Evolutionary conservation across 1,140 invertebrate species (phyloP).

Genomic region (Aphaenogaster rudis): DNA sequence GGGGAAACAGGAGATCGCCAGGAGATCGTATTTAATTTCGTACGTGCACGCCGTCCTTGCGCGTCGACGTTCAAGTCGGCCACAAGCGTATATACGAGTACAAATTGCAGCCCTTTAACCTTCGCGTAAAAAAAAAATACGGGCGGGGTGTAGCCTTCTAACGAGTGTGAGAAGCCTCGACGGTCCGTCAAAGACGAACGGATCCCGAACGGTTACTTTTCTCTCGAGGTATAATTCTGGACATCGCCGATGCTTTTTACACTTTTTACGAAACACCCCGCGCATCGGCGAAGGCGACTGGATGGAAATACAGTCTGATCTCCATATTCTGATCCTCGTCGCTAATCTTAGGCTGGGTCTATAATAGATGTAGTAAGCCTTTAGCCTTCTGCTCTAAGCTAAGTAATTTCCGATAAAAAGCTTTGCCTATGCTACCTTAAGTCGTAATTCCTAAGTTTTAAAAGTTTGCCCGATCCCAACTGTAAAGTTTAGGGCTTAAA

Average conservation of each 20-base stretch:
- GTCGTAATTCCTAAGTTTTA: no score
- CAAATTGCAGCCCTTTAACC: slow-evolving; percentile 43
- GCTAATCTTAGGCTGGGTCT: background rate
- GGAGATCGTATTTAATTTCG: slow-evolving; percentile 41
- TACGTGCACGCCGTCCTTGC: slow-evolving; percentile 57
- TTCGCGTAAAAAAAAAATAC: slow-evolving; percentile 1
- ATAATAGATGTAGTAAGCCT: no score
- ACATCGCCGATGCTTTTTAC: slow-evolving; percentile 7
- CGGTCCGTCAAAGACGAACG: background rate
- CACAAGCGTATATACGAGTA: slow-evolving; percentile 59
- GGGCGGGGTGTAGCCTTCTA: background rate
- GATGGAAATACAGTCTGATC: background rate
- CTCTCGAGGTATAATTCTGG: background rate
- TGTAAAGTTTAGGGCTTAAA: no score
- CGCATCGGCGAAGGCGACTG: background rate
- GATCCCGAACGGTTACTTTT: background rate
- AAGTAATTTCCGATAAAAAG: no score
- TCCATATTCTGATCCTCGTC: background rate
- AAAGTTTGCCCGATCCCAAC: no score
- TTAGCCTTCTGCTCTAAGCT: no score
- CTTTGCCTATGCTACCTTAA: no score
- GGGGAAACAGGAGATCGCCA: background rate
- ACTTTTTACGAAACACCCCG: slow-evolving; percentile 23
- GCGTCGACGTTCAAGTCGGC: slow-evolving; percentile 48
- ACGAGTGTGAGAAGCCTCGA: slow-evolving; percentile 18